A percentile compares a stretch with the other conserved stretches of the same genome.
phyloP scores from a whole-genome alignment of 2,888 invertebrate genomes.

The Drosophila tripunctata region DNA sequence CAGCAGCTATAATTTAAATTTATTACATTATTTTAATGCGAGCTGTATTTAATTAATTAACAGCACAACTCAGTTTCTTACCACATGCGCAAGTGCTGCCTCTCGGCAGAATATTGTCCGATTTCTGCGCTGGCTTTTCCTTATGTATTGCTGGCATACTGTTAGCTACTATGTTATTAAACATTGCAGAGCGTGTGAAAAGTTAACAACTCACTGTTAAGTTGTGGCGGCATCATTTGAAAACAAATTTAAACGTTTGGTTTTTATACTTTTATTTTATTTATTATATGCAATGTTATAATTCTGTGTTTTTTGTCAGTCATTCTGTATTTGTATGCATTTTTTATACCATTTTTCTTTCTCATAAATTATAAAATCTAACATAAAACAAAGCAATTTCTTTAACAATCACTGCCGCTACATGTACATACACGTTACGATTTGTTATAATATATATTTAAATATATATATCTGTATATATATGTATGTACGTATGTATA shows the following conservation, averaged over 20 bases:
- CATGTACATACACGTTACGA: conserved; percentile 79
- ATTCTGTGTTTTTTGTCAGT: conserved; percentile 82
- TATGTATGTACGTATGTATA: conserved; percentile 31
- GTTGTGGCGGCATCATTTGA: not conserved
- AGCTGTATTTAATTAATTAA: too few species aligned
- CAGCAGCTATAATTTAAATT: too few species aligned
- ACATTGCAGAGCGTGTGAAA: not conserved
- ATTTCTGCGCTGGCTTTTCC: too few species aligned
- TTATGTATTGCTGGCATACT: too few species aligned
- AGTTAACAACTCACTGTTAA: too few species aligned
- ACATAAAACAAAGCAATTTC: conserved; percentile 81
- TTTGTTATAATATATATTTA: conserved; percentile 55
- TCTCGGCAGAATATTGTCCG: too few species aligned
- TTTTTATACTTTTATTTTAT: conserved; percentile 72
- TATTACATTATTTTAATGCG: too few species aligned
- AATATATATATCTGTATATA: conserved; percentile 32
- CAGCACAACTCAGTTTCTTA: too few species aligned
- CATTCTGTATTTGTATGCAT: conserved; percentile 81
- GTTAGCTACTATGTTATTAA: not conserved
- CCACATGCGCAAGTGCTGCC: too few species aligned
- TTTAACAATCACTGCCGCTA: conserved; percentile 82
- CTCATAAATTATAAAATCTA: conserved; percentile 80
- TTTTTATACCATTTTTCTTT: conserved; percentile 66
- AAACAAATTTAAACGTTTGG: conserved; percentile 2
- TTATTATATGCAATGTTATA: conserved; percentile 80